Conservation (phyloP, 2,888 invertebrate genomes). For the Cancer borealis region DNA sequence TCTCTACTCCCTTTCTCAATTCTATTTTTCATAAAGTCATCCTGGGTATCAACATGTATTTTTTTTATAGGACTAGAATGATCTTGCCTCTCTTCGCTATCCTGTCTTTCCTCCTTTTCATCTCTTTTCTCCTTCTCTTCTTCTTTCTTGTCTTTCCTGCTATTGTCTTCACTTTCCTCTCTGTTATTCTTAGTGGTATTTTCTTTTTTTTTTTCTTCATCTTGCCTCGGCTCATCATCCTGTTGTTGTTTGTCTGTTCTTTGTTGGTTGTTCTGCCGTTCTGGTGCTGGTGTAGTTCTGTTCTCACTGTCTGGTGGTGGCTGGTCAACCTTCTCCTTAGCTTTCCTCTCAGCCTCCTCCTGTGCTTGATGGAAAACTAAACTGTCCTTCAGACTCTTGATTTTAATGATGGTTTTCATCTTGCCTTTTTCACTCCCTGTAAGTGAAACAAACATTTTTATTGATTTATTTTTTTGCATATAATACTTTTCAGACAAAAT, state of each 20-base stretch:
- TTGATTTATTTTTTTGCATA: neutral
- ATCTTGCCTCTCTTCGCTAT: neutral
- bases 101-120: neutral
- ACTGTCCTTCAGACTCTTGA: slow-evolving; percentile 74
- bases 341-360: slow-evolving; percentile 66
- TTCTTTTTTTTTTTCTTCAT: neutral
- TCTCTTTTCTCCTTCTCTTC: neutral
- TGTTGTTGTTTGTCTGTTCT: neutral
- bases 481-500: neutral
- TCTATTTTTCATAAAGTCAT: neutral
- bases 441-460: neutral
- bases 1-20: neutral
- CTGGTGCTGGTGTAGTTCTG: neutral
- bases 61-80: neutral
- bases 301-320: neutral
- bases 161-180: neutral
- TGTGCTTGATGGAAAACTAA: slow-evolving; percentile 73
- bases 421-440: slow-evolving; percentile 71
- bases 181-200: neutral
- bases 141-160: neutral
- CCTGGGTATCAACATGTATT: neutral
- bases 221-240: neutral
- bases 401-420: slow-evolving; percentile 65
- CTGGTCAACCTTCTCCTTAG: slow-evolving; percentile 56
- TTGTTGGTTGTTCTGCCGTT: neutral